Evolutionary conservation across 2,113 vertebrate genomes (phyloP), one percentile per base, ranked within the genome.

Genomic region (Notechis scutatus): DNA sequence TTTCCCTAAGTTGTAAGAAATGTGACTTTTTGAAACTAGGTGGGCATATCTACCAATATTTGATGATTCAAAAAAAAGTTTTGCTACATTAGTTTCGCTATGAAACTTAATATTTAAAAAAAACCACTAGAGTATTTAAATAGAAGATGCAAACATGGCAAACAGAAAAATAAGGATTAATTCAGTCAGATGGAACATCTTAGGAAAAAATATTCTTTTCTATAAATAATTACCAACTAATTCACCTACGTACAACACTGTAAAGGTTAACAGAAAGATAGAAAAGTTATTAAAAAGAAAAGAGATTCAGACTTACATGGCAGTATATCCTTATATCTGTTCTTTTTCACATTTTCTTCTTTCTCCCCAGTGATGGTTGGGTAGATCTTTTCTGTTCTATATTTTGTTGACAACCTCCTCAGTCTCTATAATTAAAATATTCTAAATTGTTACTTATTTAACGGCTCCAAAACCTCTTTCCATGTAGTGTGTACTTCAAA

Each of bases 291-390:
- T 93, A 95, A 47, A 7, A 92, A 94, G 92, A 93, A 87, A 92
- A 52, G 95, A 52, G 95, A 94, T 93, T 94, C 89, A 95, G 91
- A 98, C 99, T 99, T 98, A 99, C 99, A 99, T 93, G 99, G 99
- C 95, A 99, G 97, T 96, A 99, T 99, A 96, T 99, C 99, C 97
- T 99, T 99, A 94, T 99, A 99, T 98, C 99, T 97, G 97, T 99
- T 99, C 98, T 99, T 99, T 97, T 99, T 99, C 95, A 99, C 98
- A 96, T 99, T 99, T 97, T 99, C 99, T 97, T 99, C 99, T 97
- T 97, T 98, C 97, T 99, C 99, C 94, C 99, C 99, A 93, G 98
- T 98, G 91, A 98, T 98, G 95, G 99, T 99, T 93, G 99, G 99
- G 95, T 99, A 99, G 96, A 99, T 99, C 97, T 99, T 99, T 96